Base-by-base conservation (phyloP, 2,888 invertebrate genomes). In the Schrankia costaestrigalis region DNA sequence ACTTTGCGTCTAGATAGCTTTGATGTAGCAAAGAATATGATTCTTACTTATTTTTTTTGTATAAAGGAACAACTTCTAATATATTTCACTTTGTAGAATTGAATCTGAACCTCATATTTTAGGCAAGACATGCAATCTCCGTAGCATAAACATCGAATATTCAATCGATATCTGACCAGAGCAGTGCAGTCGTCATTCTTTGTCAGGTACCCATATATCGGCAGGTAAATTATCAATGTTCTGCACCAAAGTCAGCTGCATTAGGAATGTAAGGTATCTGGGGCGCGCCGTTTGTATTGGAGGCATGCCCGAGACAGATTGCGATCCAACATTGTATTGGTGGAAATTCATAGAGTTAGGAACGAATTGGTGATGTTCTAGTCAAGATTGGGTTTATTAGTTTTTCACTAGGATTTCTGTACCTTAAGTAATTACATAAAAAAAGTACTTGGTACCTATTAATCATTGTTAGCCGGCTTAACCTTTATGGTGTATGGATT, bases 301-400 rank as follows among this genome's bases (percentile, higher is more conserved):
- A 39, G 46, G 59, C 43, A 56, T 61, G 59, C 52, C 47, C 41
- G 38, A 48, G 60, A 56, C 63, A 56, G 63, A 63, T 62, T 52
- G 56, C 48, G 48, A 54, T 46, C 52, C 35, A 49, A 37, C 59
- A 54, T 56, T 55, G 61, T 47, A 48, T 53, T 45, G 48, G 37
- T 18, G 32, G 19, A 37, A 29, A 22, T 46, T 11, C 1, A 5
- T 5, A 9, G 41, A 55, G 39, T 0, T 44, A 34, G 2, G 33
- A 49, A 38, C 2, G 15, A 0, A 21, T 9, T 33, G 37, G 44
- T 50, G 17, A 14, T 2, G 40, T 2, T 31, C 13, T n/a, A n/a
- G n/a, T n/a, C n/a, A n/a, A n/a, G n/a, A n/a, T n/a, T n/a, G n/a
- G n/a, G n/a, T n/a, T n/a, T n/a, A n/a, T n/a, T n/a, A n/a, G n/a